Evolutionary conservation across 2,888 invertebrate species (phyloP).

Genomic region (Enchytraeus crypticus): DNA sequence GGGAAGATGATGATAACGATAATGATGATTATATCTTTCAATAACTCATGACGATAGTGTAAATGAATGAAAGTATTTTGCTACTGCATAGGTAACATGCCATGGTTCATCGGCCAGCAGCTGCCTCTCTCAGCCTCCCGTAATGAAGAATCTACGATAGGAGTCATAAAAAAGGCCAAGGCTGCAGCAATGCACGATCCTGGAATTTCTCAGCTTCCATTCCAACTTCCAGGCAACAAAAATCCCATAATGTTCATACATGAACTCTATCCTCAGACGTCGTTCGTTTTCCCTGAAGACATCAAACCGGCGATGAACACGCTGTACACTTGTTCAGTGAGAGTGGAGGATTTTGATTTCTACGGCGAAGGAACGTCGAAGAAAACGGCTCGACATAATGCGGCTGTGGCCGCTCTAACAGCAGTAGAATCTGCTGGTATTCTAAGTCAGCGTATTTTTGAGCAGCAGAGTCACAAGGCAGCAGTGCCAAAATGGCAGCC

Average conservation of each 20-base stretch:
- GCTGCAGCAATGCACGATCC: no score
- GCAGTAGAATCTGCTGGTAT: background rate
- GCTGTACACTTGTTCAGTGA: background rate
- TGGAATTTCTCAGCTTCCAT: background rate
- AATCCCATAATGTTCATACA: background rate
- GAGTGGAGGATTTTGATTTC: background rate
- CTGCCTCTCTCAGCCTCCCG: no score
- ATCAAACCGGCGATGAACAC: background rate
- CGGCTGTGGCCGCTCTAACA: background rate
- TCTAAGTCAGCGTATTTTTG: background rate
- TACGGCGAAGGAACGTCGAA: background rate
- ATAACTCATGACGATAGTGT: no score
- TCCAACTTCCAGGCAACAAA: background rate
- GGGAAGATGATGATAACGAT: no score
- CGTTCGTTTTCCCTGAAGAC: background rate
- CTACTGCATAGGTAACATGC: no score
- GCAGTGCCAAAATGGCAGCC: background rate
- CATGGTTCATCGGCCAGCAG: no score
- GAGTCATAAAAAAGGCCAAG: no score
- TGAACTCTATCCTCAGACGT: background rate
- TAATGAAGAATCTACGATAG: no score
- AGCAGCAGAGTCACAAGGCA: background rate
- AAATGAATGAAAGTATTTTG: no score
- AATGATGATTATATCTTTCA: no score
- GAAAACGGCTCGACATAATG: background rate